phyloP scores from a whole-genome alignment of 2,888 invertebrate genomes.

The Agonum fuliginosum region DNA sequence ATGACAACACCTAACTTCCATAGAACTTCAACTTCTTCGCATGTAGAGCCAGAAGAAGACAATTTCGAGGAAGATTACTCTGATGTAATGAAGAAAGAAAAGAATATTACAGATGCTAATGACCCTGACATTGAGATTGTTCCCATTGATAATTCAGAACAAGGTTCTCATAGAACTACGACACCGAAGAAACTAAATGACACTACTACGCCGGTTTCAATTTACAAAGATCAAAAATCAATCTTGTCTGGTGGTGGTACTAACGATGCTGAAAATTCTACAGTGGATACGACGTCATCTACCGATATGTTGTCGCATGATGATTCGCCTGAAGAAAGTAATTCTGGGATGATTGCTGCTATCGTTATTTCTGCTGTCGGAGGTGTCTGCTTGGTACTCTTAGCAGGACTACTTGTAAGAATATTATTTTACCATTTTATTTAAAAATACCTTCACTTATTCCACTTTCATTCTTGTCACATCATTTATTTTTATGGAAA shows the following conservation, averaged over 20 bases:
- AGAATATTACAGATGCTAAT: constrained; percentile 52
- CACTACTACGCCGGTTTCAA: constrained; percentile 49
- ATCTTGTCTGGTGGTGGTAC: constrained; percentile 38
- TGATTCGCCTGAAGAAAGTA: constrained; percentile 71
- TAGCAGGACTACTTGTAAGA: constrained; percentile 86
- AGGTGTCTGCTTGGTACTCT: constrained; percentile 83
- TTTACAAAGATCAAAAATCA: constrained; percentile 28
- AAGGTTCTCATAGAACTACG: constrained; percentile 35
- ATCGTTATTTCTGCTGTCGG: constrained; percentile 88
- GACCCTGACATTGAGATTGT: constrained; percentile 43
- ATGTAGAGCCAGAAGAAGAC: constrained; percentile 51
- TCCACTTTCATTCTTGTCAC: constrained; percentile 59
- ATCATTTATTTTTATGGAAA: constrained; percentile 58
- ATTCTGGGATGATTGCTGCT: constrained; percentile 85
- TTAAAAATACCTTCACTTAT: constrained; percentile 16
- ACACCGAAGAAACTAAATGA: constrained; percentile 46
- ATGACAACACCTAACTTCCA: constrained; percentile 46
- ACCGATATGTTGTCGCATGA: constrained; percentile 65
- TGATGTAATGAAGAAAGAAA: constrained; percentile 53
- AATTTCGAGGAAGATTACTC: constrained; percentile 25
- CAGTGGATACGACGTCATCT: constrained; percentile 35
- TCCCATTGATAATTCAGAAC: constrained; percentile 59
- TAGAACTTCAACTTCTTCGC: constrained; percentile 22
- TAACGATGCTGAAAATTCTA: constrained; percentile 37
- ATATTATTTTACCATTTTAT: constrained; percentile 60